These are phyloP conservation scores for Cochlearius cochlearius DNA, from an alignment of 2,113 vertebrate species.

Conservation along the genomic window DNA sequence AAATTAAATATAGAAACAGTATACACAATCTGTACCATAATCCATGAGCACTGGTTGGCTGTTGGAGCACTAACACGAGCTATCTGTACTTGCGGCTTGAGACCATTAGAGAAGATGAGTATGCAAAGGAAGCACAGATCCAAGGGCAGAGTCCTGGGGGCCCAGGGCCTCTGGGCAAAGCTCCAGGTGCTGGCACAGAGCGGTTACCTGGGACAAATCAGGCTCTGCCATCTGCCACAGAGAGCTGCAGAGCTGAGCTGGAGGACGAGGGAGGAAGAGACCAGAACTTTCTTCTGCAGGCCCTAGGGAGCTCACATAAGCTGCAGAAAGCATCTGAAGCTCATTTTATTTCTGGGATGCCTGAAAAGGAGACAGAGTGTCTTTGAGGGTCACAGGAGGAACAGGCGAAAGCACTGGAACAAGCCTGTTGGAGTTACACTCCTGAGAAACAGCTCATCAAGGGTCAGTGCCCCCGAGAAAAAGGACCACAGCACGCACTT, in stretches of 20 bases:
- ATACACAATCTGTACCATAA: neutral
- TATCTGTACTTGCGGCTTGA: neutral
- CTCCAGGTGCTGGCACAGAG: conserved; percentile 12
- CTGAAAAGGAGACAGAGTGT: neutral
- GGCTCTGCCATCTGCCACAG: conserved; percentile 41
- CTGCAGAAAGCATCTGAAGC: neutral
- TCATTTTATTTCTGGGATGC: neutral
- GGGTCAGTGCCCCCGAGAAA: neutral
- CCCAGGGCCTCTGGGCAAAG: neutral
- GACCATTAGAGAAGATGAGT: neutral
- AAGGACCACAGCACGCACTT: neutral
- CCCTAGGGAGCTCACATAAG: neutral
- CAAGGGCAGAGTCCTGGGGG: conserved; percentile 5
- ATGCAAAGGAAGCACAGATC: neutral
- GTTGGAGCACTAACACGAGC: neutral
- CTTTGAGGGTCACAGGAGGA: neutral
- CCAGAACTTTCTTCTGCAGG: neutral
- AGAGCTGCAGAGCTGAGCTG: conserved; percentile 20
- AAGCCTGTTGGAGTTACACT: neutral
- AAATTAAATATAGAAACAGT: neutral
- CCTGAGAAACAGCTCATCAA: neutral
- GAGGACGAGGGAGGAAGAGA: neutral
- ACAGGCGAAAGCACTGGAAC: neutral
- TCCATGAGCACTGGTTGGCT: accelerated
- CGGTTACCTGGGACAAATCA: neutral